Conservation (phyloP, 1,140 invertebrate genomes). For the Bombus terrestris region DNA sequence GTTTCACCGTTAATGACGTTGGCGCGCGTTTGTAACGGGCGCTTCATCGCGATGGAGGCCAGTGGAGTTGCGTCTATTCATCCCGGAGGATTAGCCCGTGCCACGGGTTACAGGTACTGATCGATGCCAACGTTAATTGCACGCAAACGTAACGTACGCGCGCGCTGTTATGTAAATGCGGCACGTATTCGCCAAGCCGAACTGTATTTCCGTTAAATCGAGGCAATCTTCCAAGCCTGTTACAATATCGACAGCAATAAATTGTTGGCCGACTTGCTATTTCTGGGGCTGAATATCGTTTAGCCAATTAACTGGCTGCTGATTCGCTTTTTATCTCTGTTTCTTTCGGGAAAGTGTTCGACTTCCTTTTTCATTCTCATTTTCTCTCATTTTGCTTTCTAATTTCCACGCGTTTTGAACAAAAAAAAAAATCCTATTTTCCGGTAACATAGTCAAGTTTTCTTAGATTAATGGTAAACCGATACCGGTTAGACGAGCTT, state of each 20-base stretch:
- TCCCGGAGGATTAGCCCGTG: conserved; percentile 50
- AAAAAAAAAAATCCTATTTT: neutral
- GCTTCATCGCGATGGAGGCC: conserved; percentile 53
- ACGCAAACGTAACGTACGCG: neutral
- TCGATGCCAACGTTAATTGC: conserved; percentile 22
- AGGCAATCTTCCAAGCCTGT: conserved; percentile 23
- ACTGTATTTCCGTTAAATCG: conserved; percentile 12
- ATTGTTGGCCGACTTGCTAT: neutral
- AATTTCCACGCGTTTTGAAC: neutral
- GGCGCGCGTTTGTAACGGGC: conserved; percentile 20
- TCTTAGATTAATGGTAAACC: neutral
- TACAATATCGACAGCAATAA: conserved; percentile 21
- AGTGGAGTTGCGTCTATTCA: conserved; percentile 52
- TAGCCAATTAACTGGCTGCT: neutral
- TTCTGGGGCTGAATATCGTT: neutral
- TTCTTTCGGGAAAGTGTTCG: neutral
- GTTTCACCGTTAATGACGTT: conserved; percentile 64
- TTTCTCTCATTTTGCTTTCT: neutral
- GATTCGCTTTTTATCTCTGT: neutral
- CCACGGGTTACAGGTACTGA: neutral
- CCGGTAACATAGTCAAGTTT: neutral
- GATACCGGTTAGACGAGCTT: conserved; percentile 7
- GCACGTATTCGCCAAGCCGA: neutral
- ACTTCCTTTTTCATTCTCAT: neutral
- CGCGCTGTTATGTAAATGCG: conserved; percentile 9